These are phyloP conservation scores for Hemaris fuciformis DNA, from an alignment of 2,888 invertebrate species.

Conservation along the genomic window DNA sequence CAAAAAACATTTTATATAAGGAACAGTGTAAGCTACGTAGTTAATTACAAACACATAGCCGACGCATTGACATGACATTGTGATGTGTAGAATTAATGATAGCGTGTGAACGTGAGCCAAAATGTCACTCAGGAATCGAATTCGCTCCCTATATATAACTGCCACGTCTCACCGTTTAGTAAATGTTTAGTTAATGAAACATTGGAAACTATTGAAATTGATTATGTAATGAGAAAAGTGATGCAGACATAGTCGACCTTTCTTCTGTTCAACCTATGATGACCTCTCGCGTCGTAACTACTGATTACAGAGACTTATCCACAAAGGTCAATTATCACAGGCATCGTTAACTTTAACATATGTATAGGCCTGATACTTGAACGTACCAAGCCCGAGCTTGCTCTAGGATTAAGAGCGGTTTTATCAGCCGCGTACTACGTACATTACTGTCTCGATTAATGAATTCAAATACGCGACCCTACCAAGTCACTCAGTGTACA, in stretches of 20 bases:
- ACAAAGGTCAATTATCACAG: neutral
- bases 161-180: neutral
- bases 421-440: neutral
- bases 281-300: neutral
- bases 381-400: no score
- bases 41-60: neutral
- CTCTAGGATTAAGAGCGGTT: no score
- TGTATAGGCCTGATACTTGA: neutral
- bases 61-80: neutral
- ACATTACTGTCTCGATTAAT: neutral
- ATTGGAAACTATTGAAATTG: neutral
- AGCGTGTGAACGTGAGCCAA: neutral
- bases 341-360: neutral
- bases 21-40: neutral
- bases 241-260: neutral
- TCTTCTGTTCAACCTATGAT: neutral
- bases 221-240: neutral
- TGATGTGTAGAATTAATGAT: constrained; percentile 6
- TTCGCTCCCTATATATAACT: neutral
- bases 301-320: no score
- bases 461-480: neutral
- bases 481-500: neutral
- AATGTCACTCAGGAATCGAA: constrained; percentile 4
- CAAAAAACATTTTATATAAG: neutral
- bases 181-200: neutral